Conservation (phyloP, 2,797 vertebrate genomes). For the Schizothorax lantsangensis region DNA sequence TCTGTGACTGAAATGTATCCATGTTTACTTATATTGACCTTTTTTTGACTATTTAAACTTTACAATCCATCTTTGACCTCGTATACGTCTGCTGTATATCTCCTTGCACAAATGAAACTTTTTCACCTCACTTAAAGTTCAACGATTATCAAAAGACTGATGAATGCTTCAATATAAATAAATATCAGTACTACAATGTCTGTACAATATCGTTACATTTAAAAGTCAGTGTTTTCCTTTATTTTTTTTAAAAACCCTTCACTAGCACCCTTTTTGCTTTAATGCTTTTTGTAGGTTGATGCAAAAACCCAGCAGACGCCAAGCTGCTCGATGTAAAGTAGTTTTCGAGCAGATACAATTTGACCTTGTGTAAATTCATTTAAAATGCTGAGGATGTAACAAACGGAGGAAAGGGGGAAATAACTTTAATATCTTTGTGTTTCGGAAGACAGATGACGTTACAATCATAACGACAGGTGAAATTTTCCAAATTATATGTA, state of each 20-base stretch:
- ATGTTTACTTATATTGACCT: constrained; percentile 40
- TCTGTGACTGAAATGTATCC: constrained; percentile 26
- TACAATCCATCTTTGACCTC: constrained; percentile 31
- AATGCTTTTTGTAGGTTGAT: constrained; percentile 41
- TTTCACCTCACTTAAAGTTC: constrained; percentile 38
- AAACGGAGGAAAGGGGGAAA: not conserved
- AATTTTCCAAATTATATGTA: constrained; percentile 6
- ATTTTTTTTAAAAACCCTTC: constrained; percentile 58
- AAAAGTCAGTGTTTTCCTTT: constrained; percentile 72
- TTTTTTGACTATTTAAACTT: constrained; percentile 31
- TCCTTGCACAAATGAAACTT: constrained; percentile 24
- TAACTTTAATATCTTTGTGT: constrained; percentile 11
- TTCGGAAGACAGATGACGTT: constrained; percentile 40
- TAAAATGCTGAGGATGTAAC: not conserved
- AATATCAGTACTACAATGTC: constrained; percentile 73
- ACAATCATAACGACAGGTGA: constrained; percentile 14
- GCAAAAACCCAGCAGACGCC: not conserved
- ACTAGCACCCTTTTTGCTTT: constrained; percentile 65
- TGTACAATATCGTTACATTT: constrained; percentile 70
- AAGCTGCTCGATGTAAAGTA: not conserved
- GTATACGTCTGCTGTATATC: constrained; percentile 28
- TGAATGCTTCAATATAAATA: constrained; percentile 77
- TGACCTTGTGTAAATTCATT: constrained; percentile 19
- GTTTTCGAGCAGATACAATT: not conserved
- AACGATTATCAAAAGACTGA: constrained; percentile 61